These are phyloP conservation scores for Xylota segnis DNA, from an alignment of 2,888 invertebrate genomes.

Conservation along the genomic window DNA sequence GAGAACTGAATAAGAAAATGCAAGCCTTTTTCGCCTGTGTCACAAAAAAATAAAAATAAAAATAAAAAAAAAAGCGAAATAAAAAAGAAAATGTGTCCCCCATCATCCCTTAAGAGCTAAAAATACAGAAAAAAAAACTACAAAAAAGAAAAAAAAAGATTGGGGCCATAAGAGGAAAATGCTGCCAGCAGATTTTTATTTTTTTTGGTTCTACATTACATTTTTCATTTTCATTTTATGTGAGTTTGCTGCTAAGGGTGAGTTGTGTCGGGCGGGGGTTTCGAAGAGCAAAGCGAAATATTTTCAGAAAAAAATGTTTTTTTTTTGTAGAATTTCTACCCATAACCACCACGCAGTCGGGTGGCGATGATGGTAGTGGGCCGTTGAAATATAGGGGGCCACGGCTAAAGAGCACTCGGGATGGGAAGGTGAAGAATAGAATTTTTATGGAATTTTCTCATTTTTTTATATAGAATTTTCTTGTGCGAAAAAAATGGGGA, in stretches of 20 bases:
- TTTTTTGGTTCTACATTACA: slow-evolving; percentile 69
- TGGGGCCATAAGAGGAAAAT: slow-evolving; percentile 74
- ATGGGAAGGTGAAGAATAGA: slow-evolving; percentile 60
- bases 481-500: slow-evolving; percentile 40
- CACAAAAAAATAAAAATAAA: slow-evolving; percentile 52
- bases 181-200: slow-evolving; percentile 66
- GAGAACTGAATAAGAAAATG: slow-evolving; percentile 66
- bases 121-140: slow-evolving; percentile 25
- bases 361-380: neutral
- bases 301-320: slow-evolving; percentile 65
- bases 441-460: slow-evolving; percentile 76
- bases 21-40: slow-evolving; percentile 67
- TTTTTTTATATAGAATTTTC: slow-evolving; percentile 70
- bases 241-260: slow-evolving; percentile 33
- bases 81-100: slow-evolving; percentile 58
- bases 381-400: slow-evolving; percentile 15
- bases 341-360: slow-evolving; percentile 30
- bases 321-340: slow-evolving; percentile 63
- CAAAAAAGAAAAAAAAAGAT: slow-evolving; percentile 58
- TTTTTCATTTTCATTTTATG: slow-evolving; percentile 71
- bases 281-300: slow-evolving; percentile 54
- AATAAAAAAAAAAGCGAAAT: slow-evolving; percentile 17
- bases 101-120: slow-evolving; percentile 68
- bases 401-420: neutral
- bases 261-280: slow-evolving; percentile 10